These are phyloP conservation scores for Nemurella pictetii DNA, from an alignment of 2,888 invertebrate species.

Conservation along the genomic window DNA sequence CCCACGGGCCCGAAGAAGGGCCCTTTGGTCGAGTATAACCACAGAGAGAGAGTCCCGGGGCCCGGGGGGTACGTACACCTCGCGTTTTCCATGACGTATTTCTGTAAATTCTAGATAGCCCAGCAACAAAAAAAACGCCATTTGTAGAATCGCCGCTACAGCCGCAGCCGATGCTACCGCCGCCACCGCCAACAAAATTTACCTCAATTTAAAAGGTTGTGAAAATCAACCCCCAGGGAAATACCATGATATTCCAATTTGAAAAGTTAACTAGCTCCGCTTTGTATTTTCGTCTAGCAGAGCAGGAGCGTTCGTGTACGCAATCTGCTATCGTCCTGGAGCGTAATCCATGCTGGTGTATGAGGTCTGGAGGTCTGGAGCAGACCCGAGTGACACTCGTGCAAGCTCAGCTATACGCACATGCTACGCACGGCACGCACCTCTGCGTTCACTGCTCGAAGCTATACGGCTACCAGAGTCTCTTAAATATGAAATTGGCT, in stretches of 20 bases:
- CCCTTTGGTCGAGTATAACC: too few species aligned
- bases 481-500: too few species aligned
- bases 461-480: too few species aligned
- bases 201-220: slow-evolving; percentile 19
- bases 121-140: too few species aligned
- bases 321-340: neutral
- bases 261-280: slow-evolving; percentile 17
- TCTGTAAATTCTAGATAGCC: neutral
- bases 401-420: too few species aligned
- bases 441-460: too few species aligned
- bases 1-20: neutral
- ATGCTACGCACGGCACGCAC: too few species aligned
- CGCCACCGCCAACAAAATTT: neutral
- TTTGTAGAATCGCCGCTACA: neutral
- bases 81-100: neutral
- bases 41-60: neutral
- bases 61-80: neutral
- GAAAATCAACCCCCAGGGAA: slow-evolving; percentile 7
- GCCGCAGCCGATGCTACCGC: neutral
- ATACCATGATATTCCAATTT: slow-evolving; percentile 8
- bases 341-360: too few species aligned
- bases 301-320: neutral
- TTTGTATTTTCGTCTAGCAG: neutral
- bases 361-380: too few species aligned
- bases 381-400: too few species aligned